Conservation (phyloP, 2,113 vertebrate genomes). For the Ceuthmochares aereus region DNA sequence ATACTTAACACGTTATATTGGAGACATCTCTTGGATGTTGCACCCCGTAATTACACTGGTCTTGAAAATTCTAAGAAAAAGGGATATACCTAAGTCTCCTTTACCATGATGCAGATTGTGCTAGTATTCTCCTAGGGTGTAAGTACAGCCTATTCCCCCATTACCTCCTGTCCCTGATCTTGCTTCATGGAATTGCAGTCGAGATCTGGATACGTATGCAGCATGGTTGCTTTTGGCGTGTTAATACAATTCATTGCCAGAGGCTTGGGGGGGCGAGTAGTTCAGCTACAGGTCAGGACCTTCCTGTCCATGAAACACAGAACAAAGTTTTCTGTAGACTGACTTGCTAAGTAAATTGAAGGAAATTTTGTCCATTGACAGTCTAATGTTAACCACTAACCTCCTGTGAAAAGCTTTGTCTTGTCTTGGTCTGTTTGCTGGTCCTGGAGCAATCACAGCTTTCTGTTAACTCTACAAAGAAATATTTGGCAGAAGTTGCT, state of each 20-base stretch:
- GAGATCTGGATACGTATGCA: neutral
- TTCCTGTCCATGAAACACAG: neutral
- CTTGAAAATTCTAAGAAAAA: neutral
- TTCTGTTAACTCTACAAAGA: fast-evolving
- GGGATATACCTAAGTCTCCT: neutral
- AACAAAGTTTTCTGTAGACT: neutral
- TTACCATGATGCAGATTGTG: neutral
- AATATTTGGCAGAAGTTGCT: neutral
- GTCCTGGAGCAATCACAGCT: neutral
- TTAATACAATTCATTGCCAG: neutral
- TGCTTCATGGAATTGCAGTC: neutral
- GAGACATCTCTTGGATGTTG: neutral
- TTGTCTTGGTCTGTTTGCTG: neutral
- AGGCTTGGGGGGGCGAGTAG: neutral
- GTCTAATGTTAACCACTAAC: neutral
- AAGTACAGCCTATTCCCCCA: neutral
- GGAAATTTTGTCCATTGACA: neutral
- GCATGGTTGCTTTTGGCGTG: fast-evolving
- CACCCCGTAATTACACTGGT: neutral
- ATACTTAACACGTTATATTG: neutral
- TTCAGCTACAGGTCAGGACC: neutral
- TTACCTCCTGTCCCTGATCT: neutral
- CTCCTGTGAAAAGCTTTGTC: neutral
- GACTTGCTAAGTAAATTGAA: neutral
- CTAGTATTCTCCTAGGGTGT: neutral